Conservation (phyloP, 2,888 invertebrate species). For the Philopedon plagiatum region DNA sequence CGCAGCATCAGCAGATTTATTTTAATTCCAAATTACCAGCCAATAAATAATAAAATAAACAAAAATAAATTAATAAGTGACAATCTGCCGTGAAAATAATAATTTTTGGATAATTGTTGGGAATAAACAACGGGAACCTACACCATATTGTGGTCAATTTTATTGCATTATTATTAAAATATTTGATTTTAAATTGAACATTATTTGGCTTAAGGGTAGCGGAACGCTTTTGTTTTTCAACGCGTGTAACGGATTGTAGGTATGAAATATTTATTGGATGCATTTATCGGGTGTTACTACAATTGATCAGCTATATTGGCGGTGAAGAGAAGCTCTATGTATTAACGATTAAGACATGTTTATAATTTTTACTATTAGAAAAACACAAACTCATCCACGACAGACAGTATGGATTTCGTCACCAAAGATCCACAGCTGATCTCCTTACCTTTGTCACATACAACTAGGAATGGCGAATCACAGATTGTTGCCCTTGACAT, state of each 20-base stretch:
- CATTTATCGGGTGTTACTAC: background rate
- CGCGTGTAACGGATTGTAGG: background rate
- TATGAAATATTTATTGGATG: background rate
- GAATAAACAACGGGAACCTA: slow-evolving; percentile 46
- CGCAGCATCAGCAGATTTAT: slow-evolving; percentile 21
- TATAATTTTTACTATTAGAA: too few species aligned
- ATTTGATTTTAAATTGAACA: slow-evolving; percentile 53
- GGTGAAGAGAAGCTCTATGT: too few species aligned
- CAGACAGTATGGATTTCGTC: too few species aligned
- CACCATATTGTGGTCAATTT: slow-evolving; percentile 44
- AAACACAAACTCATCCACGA: too few species aligned
- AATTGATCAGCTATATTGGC: too few species aligned
- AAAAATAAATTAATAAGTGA: slow-evolving; percentile 45
- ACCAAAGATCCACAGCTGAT: too few species aligned
- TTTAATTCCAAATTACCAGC: slow-evolving; percentile 35
- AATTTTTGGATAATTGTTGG: slow-evolving; percentile 50
- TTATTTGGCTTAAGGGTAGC: slow-evolving; percentile 20
- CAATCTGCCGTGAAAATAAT: slow-evolving; percentile 49
- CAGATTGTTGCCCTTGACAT: too few species aligned
- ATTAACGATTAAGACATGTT: too few species aligned
- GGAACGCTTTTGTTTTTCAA: background rate
- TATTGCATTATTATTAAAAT: slow-evolving; percentile 52
- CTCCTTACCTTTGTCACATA: too few species aligned
- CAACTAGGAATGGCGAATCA: too few species aligned
- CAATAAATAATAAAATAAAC: slow-evolving; percentile 47